Percentiles rank a stretch among this genome's conserved stretches.
Evolutionary conservation across 2,888 invertebrate genomes (phyloP).

Genomic region (Tiliacea aurago): DNA sequence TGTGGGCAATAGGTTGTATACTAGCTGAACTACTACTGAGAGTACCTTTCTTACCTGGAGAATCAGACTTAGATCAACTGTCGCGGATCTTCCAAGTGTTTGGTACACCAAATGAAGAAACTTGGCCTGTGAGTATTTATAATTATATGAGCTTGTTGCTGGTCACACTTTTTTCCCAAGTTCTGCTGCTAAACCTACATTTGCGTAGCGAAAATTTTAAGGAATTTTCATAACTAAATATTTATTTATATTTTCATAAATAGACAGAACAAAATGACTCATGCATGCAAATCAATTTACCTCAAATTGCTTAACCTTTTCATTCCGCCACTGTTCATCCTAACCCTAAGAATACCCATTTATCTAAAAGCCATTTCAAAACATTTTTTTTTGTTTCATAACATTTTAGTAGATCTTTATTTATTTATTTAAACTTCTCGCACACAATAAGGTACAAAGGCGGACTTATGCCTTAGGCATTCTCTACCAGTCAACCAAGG

Average conservation of each 20-base stretch:
- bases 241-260: neutral
- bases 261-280: neutral
- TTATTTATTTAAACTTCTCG: too few relatives aligned
- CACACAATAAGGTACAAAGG: too few relatives aligned
- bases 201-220: neutral
- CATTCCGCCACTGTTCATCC: neutral
- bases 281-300: neutral
- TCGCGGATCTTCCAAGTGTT: constrained; percentile 98
- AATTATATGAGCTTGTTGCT: neutral
- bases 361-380: too few relatives aligned
- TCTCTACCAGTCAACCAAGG: too few relatives aligned
- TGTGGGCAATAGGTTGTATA: constrained; percentile 99
- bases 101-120: constrained; percentile 97
- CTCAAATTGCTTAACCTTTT: neutral
- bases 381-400: too few relatives aligned
- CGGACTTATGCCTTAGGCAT: too few relatives aligned
- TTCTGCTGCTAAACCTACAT: neutral
- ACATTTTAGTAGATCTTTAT: too few relatives aligned
- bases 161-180: neutral
- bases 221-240: neutral
- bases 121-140: constrained; percentile 94
- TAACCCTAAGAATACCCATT: too few relatives aligned
- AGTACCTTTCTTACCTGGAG: constrained; percentile 98
- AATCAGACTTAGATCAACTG: constrained; percentile 98
- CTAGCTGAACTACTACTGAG: constrained; percentile 97